Evolutionary conservation across 2,797 vertebrate species (phyloP).

Genomic region (Carapus acus): DNA sequence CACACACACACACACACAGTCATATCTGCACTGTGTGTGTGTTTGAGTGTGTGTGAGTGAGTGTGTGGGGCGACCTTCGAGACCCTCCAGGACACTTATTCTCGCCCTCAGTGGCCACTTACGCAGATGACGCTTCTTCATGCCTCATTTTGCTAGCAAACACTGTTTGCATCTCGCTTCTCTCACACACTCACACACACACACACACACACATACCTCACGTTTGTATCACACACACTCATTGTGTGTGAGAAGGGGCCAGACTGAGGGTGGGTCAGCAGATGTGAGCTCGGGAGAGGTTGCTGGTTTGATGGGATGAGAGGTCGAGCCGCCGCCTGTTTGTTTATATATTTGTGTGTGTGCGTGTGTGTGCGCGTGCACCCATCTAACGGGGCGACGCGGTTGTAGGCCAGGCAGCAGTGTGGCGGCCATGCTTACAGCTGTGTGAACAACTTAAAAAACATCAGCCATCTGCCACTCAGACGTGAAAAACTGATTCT

Average conservation of each 20-base stretch:
- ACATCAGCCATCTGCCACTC: too few relatives aligned
- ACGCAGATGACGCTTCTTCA: constrained; percentile 50
- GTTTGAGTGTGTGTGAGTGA: constrained; percentile 20
- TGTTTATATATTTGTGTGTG: too few relatives aligned
- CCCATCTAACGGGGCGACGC: too few relatives aligned
- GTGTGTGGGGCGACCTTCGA: constrained; percentile 51
- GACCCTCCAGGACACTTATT: constrained; percentile 61
- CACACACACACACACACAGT: constrained; percentile 14
- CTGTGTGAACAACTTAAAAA: too few relatives aligned
- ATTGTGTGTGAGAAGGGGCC: constrained; percentile 8
- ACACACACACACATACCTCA: not conserved
- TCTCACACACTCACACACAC: constrained; percentile 15
- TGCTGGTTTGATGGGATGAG: too few relatives aligned
- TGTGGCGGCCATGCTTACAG: too few relatives aligned
- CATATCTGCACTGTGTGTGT: constrained; percentile 30
- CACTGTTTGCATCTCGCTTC: constrained; percentile 36
- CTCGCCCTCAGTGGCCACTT: constrained; percentile 62
- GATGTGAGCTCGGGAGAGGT: too few relatives aligned
- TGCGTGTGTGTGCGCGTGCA: too few relatives aligned
- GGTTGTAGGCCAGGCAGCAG: too few relatives aligned
- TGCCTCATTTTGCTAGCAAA: constrained; percentile 51
- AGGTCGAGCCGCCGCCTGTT: constrained; percentile 26
- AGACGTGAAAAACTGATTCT: too few relatives aligned
- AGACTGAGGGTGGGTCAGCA: constrained; percentile 21
- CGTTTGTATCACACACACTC: constrained; percentile 2